Evolutionary conservation across 2,888 invertebrate species (phyloP).

Genomic region (Torymus texanus): DNA sequence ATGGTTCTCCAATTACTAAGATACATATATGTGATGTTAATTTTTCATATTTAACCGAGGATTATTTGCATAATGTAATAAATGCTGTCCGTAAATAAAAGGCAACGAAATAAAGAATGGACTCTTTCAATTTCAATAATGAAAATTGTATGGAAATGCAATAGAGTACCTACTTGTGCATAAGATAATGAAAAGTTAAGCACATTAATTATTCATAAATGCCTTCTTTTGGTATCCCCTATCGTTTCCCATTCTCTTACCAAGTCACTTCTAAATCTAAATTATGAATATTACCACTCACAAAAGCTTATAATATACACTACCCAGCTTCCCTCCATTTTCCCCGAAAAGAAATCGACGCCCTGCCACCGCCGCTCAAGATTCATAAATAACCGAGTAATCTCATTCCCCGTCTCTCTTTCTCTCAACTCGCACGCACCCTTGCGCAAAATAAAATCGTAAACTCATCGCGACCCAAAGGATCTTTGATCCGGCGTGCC

Average conservation of each 20-base stretch:
- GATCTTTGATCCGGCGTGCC: constrained; percentile 46
- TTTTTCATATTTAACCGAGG: too few relatives aligned
- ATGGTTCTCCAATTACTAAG: too few relatives aligned
- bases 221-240: background rate
- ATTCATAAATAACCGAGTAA: constrained; percentile 46
- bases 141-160: background rate
- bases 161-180: too few relatives aligned
- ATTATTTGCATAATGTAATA: too few relatives aligned
- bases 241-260: too few relatives aligned
- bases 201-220: background rate
- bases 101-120: too few relatives aligned
- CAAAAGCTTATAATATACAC: background rate
- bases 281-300: too few relatives aligned
- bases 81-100: too few relatives aligned
- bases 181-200: background rate
- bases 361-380: background rate
- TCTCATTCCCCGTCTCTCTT: background rate
- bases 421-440: background rate
- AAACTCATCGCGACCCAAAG: constrained; percentile 42
- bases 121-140: background rate
- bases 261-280: too few relatives aligned
- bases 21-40: too few relatives aligned
- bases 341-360: constrained; percentile 25
- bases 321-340: background rate
- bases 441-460: constrained; percentile 27